These are phyloP conservation scores for Bombus polaris DNA, from an alignment of 1,140 invertebrate genomes.

Conservation along the genomic window DNA sequence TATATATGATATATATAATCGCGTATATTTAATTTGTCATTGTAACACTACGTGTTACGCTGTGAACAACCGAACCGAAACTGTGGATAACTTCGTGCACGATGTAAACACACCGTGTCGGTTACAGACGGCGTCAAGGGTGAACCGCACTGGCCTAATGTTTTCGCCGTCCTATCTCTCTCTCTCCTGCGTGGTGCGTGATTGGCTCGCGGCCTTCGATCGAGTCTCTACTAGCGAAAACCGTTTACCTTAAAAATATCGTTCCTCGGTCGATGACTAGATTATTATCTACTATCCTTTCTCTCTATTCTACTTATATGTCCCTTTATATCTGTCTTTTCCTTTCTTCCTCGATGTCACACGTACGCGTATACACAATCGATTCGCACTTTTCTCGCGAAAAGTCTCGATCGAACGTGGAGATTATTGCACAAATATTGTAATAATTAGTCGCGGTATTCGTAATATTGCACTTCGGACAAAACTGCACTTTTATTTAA, in stretches of 20 bases:
- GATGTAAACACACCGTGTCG: slow-evolving; percentile 39
- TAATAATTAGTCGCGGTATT: background rate
- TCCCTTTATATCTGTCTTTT: background rate
- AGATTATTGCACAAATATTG: slow-evolving; percentile 38
- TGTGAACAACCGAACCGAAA: background rate
- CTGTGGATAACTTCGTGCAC: background rate
- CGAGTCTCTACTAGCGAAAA: background rate
- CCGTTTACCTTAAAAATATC: background rate
- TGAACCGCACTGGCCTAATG: slow-evolving; percentile 4
- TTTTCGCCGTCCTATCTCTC: slow-evolving; percentile 17
- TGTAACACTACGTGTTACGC: slow-evolving; percentile 1
- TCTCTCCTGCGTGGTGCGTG: background rate
- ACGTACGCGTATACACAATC: background rate
- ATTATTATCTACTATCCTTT: slow-evolving; percentile 9
- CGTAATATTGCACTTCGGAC: slow-evolving; percentile 36
- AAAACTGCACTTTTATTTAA: slow-evolving; percentile 9
- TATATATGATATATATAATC: background rate
- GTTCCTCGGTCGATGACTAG: slow-evolving; percentile 20
- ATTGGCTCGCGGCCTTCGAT: background rate
- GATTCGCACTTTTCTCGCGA: background rate
- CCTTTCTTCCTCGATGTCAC: background rate
- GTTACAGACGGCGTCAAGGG: slow-evolving; percentile 17
- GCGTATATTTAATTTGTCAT: background rate
- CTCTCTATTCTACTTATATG: background rate
- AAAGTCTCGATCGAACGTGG: background rate